Evolutionary conservation across 1,140 invertebrate species (phyloP), one percentile per base, ranked within the genome.

Genomic region (Sinonovacula constricta): DNA sequence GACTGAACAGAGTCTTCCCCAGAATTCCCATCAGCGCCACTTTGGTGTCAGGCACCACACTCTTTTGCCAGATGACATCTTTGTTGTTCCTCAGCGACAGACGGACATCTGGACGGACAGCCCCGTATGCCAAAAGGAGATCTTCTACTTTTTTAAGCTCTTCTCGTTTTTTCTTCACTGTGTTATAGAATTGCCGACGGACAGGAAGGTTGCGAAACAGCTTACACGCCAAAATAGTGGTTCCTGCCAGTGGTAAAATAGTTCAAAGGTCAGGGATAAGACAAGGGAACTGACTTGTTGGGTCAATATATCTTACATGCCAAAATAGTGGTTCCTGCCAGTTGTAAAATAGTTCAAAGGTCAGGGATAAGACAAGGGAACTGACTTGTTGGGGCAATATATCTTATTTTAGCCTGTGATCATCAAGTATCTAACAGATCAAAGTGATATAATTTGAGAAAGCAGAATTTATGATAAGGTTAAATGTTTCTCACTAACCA

Each of bases 181-280:
- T 91, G 56, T 86, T 92, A 60, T 94, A 92, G 74, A 92, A 92
- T 86, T 94, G 93, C 83, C 87, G 85, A 26, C 94, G 88, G 0
- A 95, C 94, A 62, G 94, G 94, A 22, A 94, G 77, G 59, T 93
- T 92, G 83, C 92, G 92, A 85, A 95, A 95, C 39, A 95, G 83
- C 74, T 93, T 90, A 51, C 72, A 88, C 3, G 93, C 92, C 80
- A 88, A 87, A 2, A 95, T 87, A 22, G 91, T 92, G 24, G 94
- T 95, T 31, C 94, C 94, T 94, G 81, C n/a, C n/a, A n/a, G n/a
- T n/a, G n/a, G n/a, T n/a, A n/a, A n/a, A n/a, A n/a, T n/a, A n/a
- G n/a, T n/a, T n/a, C n/a, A n/a, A n/a, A n/a, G n/a, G n/a, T n/a
- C n/a, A n/a, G n/a, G n/a, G n/a, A n/a, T n/a, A n/a, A n/a, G n/a